Evolutionary conservation across 2,797 vertebrate genomes (phyloP), one percentile per base, ranked within the genome.

Genomic region (Acanthornis magna): DNA sequence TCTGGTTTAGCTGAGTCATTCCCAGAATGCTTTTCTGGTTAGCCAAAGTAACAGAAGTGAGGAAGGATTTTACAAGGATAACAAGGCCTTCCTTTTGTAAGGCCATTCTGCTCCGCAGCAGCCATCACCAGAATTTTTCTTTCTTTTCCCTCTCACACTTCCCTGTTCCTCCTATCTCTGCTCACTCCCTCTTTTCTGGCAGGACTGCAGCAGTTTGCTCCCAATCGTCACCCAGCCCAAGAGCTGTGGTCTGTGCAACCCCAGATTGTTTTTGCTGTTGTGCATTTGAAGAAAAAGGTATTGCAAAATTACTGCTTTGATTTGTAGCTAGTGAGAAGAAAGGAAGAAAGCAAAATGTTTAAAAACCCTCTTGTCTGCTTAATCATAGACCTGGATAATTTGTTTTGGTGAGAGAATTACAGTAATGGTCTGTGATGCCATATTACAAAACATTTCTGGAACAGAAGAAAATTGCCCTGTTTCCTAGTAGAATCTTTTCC

Each of bases 341-440:
- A 65, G 10, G n/a, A 93, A 43, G 45, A 93, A 87, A 92, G 68
- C 18, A 36, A 65, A 82, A 63, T 67, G 45, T 76, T 77, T 73
- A 32, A 67, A 88, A 16, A 4, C 10, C 7, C 14, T 42, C 23
- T 47, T 23, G 13, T 71, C 65, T 91, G 38, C 79, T 80, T 91
- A 85, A 85, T 89, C 82, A 68, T 32, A 80, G 68, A 40, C 50
- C 17, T 54, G 51, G 50, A 50, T 83, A 74, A 92, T 89, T 83
- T 91, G 79, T 89, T 91, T 92, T 80, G 50, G 32, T 85, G 45
- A 74, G 40, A 93, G 42, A 85, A 85, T 77, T 80, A 83, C 57
- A 77, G 65, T 83, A 83, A 85, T 74, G 62, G 65, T 73, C 54
- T 75, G 40, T 88, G 91, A 89, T 81, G 34, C 40, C 36, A 23